These are phyloP conservation scores for Lasioglossum zephyrum DNA, from an alignment of 2,888 invertebrate species.

Conservation along the genomic window DNA sequence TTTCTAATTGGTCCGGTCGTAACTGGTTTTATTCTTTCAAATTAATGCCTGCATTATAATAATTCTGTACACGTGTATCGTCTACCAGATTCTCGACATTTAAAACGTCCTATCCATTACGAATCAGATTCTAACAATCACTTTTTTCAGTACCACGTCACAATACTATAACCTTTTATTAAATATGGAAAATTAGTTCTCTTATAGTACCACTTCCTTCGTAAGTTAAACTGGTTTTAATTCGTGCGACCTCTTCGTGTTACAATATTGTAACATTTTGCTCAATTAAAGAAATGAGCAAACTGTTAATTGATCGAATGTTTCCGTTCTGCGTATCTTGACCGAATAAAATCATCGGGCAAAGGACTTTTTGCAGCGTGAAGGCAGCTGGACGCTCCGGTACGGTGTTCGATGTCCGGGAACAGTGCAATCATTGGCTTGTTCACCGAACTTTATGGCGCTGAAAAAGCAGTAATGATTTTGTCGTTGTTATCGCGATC, in stretches of 20 bases:
- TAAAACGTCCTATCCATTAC: not conserved
- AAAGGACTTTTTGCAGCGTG: not conserved
- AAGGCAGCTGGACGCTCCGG: not conserved
- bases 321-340: not conserved
- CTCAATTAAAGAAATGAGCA: not conserved
- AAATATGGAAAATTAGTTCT: not conserved
- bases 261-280: not conserved
- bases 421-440: not conserved
- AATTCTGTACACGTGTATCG: not conserved
- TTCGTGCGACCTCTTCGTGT: not conserved
- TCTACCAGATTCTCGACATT: not conserved
- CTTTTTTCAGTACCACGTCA: not conserved
- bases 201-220: not conserved
- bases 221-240: too few relatives aligned
- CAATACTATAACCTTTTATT: not conserved
- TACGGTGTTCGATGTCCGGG: not conserved
- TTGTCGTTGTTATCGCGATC: conserved; percentile 59
- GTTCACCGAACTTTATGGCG: conserved; percentile 15
- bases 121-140: not conserved
- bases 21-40: conserved; percentile 1
- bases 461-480: conserved; percentile 44
- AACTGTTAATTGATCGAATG: not conserved
- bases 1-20: not conserved
- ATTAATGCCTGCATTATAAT: not conserved
- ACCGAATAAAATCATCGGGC: not conserved